These are phyloP conservation scores for Xanthorhoe spadicearia DNA, from an alignment of 2,888 invertebrate species.

Conservation along the genomic window DNA sequence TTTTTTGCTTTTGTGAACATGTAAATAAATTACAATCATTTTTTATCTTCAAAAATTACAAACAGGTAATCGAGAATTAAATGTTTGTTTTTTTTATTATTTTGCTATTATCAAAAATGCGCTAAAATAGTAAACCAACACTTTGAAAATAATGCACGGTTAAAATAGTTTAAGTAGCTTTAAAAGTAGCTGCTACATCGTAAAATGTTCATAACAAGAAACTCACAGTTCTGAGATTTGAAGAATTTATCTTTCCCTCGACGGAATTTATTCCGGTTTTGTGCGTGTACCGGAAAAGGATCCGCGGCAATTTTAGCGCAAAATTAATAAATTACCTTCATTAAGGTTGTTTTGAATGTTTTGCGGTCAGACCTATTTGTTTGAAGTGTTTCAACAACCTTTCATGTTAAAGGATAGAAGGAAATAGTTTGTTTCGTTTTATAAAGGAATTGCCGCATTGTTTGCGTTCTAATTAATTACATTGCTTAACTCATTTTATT, in stretches of 20 bases:
- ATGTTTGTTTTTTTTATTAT: no score
- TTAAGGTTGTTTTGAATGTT: slow-evolving; percentile 72
- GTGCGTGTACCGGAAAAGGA: slow-evolving; percentile 54
- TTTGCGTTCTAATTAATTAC: slow-evolving; percentile 20
- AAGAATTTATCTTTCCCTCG: slow-evolving; percentile 27
- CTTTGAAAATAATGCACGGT: no score
- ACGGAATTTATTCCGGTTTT: slow-evolving; percentile 46
- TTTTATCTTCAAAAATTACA: no score
- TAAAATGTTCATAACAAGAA: background rate
- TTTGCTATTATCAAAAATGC: no score
- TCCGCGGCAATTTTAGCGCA: slow-evolving; percentile 53
- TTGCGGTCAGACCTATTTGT: slow-evolving; percentile 65
- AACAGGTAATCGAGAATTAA: no score
- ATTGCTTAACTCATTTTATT: background rate
- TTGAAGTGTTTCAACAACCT: slow-evolving; percentile 62
- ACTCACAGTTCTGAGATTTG: slow-evolving; percentile 7
- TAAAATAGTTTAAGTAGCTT: no score
- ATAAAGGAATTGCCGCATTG: slow-evolving; percentile 16
- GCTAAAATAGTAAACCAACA: no score
- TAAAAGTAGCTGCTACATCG: no score
- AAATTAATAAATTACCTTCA: slow-evolving; percentile 76
- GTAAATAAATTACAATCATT: no score
- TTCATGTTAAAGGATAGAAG: slow-evolving; percentile 55
- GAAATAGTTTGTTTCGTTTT: slow-evolving; percentile 42
- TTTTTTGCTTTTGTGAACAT: no score